phyloP scores from a whole-genome alignment of 2,888 invertebrate species.

The Nemurella pictetii region DNA sequence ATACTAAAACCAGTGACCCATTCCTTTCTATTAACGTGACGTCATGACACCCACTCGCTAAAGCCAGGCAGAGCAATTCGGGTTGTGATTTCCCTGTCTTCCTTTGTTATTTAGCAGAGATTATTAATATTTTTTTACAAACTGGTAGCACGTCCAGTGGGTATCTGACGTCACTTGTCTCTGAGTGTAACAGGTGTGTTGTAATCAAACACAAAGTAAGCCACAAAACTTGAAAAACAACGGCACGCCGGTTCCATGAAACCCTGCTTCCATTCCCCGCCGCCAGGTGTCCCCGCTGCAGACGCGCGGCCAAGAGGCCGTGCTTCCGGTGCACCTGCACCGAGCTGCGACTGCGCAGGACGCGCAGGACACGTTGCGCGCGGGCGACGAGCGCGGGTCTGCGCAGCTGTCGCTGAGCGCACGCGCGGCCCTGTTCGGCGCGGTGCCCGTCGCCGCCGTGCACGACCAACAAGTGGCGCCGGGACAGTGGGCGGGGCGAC shows the following conservation, averaged over 20 bases:
- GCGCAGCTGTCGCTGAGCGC: neutral
- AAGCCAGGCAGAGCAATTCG: no score
- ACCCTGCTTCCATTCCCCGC: neutral
- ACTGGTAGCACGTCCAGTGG: no score
- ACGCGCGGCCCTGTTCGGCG: slow-evolving; percentile 40
- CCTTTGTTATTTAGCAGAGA: no score
- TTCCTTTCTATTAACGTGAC: no score
- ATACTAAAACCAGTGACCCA: no score
- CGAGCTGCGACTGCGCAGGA: neutral
- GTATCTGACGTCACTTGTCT: no score
- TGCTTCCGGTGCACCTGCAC: neutral
- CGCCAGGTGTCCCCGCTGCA: neutral
- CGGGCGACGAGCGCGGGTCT: neutral
- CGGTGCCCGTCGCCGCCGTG: slow-evolving; percentile 48
- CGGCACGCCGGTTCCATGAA: neutral
- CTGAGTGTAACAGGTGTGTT: no score
- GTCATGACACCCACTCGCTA: no score
- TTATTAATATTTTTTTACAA: no score
- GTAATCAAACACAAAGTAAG: no score
- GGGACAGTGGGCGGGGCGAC: slow-evolving; percentile 42
- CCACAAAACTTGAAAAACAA: neutral
- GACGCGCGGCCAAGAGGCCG: neutral
- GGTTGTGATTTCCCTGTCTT: no score
- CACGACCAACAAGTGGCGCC: slow-evolving; percentile 50
- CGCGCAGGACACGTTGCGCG: neutral